Evolutionary conservation across 2,888 invertebrate species (phyloP).

Genomic region (Lepidonotus clava): DNA sequence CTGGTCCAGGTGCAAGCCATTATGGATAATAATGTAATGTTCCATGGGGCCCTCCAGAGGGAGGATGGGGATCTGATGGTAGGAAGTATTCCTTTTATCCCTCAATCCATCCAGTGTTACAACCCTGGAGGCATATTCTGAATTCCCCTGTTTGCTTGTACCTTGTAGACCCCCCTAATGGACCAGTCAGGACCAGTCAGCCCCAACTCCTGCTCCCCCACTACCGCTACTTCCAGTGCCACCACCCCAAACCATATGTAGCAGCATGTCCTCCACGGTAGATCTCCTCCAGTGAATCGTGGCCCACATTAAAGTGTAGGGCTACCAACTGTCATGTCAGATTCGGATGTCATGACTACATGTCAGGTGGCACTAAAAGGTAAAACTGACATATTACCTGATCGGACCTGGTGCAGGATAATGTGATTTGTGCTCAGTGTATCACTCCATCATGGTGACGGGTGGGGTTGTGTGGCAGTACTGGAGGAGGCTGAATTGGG

Average conservation of each 20-base stretch:
- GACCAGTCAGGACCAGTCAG: no score
- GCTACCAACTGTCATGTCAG: background rate
- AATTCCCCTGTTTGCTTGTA: no score
- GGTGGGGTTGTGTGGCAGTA: background rate
- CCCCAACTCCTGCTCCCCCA: background rate
- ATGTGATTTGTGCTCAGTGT: background rate
- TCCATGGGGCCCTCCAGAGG: no score
- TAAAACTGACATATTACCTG: slow-evolving; percentile 25
- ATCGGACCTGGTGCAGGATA: background rate
- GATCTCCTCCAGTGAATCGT: no score
- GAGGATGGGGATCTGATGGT: no score
- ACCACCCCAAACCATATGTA: background rate
- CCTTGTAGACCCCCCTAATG: no score
- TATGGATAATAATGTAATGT: no score
- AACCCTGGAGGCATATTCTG: no score
- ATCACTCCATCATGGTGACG: slow-evolving; percentile 17
- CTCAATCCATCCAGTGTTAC: no score
- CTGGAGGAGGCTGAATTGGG: background rate
- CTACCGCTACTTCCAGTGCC: background rate
- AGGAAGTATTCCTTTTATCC: no score
- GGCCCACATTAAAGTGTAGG: no score
- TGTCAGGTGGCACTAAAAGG: background rate
- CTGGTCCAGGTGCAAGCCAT: no score
- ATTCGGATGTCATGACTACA: background rate
- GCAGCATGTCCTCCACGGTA: background rate